Conservation (phyloP, 92 coral and sea anemone species). For the Phymanthus crucifer region DNA sequence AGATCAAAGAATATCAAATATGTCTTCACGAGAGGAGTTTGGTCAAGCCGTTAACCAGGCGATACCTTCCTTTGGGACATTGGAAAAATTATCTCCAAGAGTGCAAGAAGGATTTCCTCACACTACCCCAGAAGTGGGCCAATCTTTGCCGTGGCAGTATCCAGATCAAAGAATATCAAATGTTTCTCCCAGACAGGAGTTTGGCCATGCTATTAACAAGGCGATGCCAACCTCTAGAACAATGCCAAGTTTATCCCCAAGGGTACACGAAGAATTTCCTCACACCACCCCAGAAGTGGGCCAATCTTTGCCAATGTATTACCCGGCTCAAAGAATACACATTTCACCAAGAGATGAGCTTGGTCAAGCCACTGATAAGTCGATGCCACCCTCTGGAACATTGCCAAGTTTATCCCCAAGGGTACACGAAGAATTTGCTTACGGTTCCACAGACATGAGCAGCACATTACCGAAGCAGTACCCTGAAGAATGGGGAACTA, state of each 20-base stretch:
- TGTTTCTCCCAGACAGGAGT: background rate
- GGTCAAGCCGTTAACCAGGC: background rate
- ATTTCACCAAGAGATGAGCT: background rate
- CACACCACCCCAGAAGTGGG: background rate
- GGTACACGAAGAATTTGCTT: background rate
- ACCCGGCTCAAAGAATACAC: background rate
- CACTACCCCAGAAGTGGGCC: background rate
- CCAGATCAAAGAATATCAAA: background rate
- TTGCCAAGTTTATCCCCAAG: background rate
- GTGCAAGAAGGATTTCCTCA: background rate
- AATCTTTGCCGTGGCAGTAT: background rate
- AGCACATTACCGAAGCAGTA: background rate
- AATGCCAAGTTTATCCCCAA: background rate
- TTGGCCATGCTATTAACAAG: background rate
- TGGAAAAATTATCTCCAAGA: background rate
- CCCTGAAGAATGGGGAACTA: background rate
- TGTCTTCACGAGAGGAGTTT: background rate
- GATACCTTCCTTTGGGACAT: background rate
- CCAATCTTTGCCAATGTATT: background rate
- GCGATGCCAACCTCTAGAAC: background rate
- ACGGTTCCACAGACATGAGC: background rate
- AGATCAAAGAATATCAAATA: background rate
- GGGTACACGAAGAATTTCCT: background rate
- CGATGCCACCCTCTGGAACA: background rate
- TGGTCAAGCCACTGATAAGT: background rate